A percentile compares a stretch with the other conserved stretches of the same genome.
Evolutionary conservation across 2,113 vertebrate species (phyloP).

Genomic region (Pomatorhinus ruficollis): DNA sequence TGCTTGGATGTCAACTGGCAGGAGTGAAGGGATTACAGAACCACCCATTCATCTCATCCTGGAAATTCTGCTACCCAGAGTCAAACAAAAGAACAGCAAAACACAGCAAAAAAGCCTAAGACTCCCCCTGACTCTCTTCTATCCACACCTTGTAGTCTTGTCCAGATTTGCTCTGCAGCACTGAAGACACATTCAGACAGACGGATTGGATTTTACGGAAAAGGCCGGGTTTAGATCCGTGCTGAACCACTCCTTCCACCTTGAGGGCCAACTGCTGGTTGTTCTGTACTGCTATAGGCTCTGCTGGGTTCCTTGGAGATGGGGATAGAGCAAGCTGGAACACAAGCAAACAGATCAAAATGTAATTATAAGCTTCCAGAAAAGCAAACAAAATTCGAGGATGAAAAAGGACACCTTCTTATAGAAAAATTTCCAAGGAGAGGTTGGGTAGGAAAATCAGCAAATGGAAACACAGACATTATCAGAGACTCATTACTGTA

Average conservation of each 20-base stretch:
- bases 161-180: conserved; percentile 89
- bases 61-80: neutral
- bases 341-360: neutral
- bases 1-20: neutral
- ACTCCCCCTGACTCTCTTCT: neutral
- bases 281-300: conserved; percentile 93
- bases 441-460: neutral
- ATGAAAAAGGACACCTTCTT: neutral
- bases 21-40: neutral
- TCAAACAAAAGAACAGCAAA: neutral
- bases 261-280: conserved; percentile 93
- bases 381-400: neutral
- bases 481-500: neutral
- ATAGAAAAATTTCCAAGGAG: neutral
- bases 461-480: neutral
- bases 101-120: neutral
- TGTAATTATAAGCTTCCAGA: neutral
- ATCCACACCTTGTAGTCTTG: conserved; percentile 88
- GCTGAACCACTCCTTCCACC: conserved; percentile 97
- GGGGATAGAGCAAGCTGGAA: conserved; percentile 93
- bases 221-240: conserved; percentile 90
- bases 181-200: conserved; percentile 91
- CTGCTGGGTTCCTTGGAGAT: conserved; percentile 89
- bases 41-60: neutral
- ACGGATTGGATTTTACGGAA: conserved; percentile 96